Base-by-base conservation (phyloP, 2,113 vertebrate species). In the Elachura formosa region DNA sequence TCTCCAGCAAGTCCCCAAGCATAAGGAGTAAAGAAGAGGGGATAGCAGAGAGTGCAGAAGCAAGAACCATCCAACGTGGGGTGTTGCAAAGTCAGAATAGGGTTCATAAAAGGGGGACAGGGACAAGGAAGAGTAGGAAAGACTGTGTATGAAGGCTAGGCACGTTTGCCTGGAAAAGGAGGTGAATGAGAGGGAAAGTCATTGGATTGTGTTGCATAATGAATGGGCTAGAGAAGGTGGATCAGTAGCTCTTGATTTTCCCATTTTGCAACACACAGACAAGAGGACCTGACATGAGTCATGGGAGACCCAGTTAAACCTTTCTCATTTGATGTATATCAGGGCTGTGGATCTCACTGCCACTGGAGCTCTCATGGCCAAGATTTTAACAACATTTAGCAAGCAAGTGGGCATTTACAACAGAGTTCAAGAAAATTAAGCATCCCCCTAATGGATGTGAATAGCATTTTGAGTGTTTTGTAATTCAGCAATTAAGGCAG, bases 401-500 rank as follows among this genome's bases (percentile, higher is more conserved):
- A 83, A 93, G 89, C 76, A 87, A 91, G 93, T 64, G 92, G 90
- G 83, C 90, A 81, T 95, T 96, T 96, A 93, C 18, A 7, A 94
- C 67, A 74, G 76, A 94, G 82, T 93, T 96, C 90, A 93, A n/a
- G 0, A 95, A 90, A 96, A 96, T 92, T 73, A 91, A 94, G 72
- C 75, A 0, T 87, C 85, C 55, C 88, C 51, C 69, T 96, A 94
- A 96, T 94, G 87, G 85, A 95, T 96, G 43, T 90, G 90, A 96
- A 91, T 87, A 95, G 87, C 72, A 86, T 95, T 96, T 96, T 52
- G 84, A 84, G 72, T 94, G 82, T 91, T 96, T 77, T 49, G 33
- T 93, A 94, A 90, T 88, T 96, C 93, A 81, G 94, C 91, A 93
- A 93, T 96, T 96, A 96, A 97, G 83, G 46, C 87, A 90, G 82